Conservation (phyloP, 2,113 vertebrate species). For the Muscicapa adusta region DNA sequence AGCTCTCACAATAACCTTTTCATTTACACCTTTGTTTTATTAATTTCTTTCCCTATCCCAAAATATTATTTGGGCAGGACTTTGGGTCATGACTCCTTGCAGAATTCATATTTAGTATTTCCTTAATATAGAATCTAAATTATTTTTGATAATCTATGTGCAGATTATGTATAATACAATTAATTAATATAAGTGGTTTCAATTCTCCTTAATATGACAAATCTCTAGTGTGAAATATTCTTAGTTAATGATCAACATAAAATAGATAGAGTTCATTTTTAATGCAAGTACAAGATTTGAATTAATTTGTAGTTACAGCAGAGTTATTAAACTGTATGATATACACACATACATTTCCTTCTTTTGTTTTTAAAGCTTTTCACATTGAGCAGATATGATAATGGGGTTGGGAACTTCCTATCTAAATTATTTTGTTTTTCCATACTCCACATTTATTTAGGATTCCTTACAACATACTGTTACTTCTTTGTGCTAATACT, state of each 20-base stretch:
- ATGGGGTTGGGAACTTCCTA: neutral
- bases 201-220: slow-evolving; percentile 85
- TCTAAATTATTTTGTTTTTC: neutral
- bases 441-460: neutral
- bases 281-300: slow-evolving; percentile 85
- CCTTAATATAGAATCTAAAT: slow-evolving; percentile 75
- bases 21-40: neutral
- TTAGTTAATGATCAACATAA: slow-evolving; percentile 88
- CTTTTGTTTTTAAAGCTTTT: slow-evolving; percentile 47
- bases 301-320: slow-evolving; percentile 79
- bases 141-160: slow-evolving; percentile 82
- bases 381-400: neutral
- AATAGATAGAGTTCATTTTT: slow-evolving; percentile 86
- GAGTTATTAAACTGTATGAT: slow-evolving; percentile 73
- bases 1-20: neutral
- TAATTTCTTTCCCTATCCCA: neutral
- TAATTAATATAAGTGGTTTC: slow-evolving; percentile 86
- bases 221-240: slow-evolving; percentile 86
- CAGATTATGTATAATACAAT: slow-evolving; percentile 83
- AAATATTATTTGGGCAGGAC: slow-evolving; percentile 16
- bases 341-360: neutral
- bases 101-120: slow-evolving; percentile 74
- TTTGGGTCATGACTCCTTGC: slow-evolving; percentile 45
- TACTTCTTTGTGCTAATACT: neutral
- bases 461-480: neutral